Base-by-base conservation (phyloP, 2,888 invertebrate genomes). In the Polia nebulosa region DNA sequence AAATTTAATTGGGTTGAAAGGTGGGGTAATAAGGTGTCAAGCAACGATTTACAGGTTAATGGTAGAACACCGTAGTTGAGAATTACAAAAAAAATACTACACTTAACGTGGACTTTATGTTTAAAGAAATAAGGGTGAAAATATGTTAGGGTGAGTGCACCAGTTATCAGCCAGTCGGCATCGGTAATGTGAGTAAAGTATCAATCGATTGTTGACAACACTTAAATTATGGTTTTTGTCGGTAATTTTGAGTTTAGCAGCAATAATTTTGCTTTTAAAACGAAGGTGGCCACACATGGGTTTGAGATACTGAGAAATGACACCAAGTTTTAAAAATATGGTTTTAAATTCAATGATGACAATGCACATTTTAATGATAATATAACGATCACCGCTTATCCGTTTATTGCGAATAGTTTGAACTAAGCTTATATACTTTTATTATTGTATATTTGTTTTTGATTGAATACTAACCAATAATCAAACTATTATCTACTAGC, bases 31-130 rank as follows among this genome's bases (percentile, higher is more conserved):
- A 88, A 92, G 89, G 91, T 94, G 93, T 92, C 91, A 91, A 89
- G 84, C 89, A 87, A 89, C 89, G 91, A 91, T 90, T 88, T 88
- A 90, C 90, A 91, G 88, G 91, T 92, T 92, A 92, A 88, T 89
- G 82, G 72, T 57, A 89, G 87, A 88, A 85, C 87, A 89, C 92
- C 92, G 88, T 90, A 91, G 85, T 85, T 87, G 89, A 85, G 63
- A 87, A 82, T 77, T 63, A 82, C 78, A 75, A 82, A 76, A 2
- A 56, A 62, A 76, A 25, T n/a, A 68, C 34, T 61, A 39, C 68
- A 34, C 20, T 74, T 53, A 44, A 55, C 8, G 45, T 69, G n/a
- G 63, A 62, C 79, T 69, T 81, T 90, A 87, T 68, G 4, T 0
- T 1, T 0, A 25, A 11, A 1, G 2, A 0, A 1, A 74, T 84